phyloP scores from a whole-genome alignment of 2,888 invertebrate species.

The Xestobium rufovillosum region DNA sequence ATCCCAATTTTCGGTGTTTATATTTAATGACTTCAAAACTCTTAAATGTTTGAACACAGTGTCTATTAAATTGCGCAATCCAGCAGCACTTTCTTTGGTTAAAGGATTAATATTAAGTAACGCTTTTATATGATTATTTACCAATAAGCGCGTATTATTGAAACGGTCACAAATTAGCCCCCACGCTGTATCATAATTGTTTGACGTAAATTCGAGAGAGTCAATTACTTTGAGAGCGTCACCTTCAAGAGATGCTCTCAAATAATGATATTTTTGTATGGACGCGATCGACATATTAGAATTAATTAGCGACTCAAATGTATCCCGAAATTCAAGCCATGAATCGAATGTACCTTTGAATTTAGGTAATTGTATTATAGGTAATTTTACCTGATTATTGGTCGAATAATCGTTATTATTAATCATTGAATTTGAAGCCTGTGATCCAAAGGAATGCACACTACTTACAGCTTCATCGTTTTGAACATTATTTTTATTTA shows the following conservation, averaged over 20 bases:
- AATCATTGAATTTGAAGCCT: too few relatives aligned
- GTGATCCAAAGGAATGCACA: too few relatives aligned
- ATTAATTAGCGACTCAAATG: constrained; percentile 10
- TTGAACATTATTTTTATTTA: too few relatives aligned
- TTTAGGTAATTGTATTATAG: constrained; percentile 8
- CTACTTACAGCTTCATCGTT: too few relatives aligned
- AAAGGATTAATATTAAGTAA: constrained; percentile 9
- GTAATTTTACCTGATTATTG: constrained; percentile 11
- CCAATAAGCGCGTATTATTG: constrained; percentile 8
- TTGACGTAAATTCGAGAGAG: constrained; percentile 7
- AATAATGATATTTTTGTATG: constrained; percentile 15
- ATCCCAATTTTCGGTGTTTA: constrained; percentile 12
- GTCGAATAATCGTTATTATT: too few relatives aligned
- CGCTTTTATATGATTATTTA: constrained; percentile 11
- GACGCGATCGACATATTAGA: constrained; percentile 3
- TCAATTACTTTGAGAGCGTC: constrained; percentile 9
- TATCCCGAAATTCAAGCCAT: constrained; percentile 13
- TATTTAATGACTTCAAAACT: constrained; percentile 7
- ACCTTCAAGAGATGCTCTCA: constrained; percentile 5
- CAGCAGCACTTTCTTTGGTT: constrained; percentile 8
- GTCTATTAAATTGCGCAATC: constrained; percentile 12
- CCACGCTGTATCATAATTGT: constrained; percentile 11
- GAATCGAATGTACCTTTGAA: constrained; percentile 9
- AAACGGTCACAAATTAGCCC: constrained; percentile 7
- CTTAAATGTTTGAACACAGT: constrained; percentile 12